phyloP scores from a whole-genome alignment of 2,113 vertebrate species.

The Anhinga rufa region DNA sequence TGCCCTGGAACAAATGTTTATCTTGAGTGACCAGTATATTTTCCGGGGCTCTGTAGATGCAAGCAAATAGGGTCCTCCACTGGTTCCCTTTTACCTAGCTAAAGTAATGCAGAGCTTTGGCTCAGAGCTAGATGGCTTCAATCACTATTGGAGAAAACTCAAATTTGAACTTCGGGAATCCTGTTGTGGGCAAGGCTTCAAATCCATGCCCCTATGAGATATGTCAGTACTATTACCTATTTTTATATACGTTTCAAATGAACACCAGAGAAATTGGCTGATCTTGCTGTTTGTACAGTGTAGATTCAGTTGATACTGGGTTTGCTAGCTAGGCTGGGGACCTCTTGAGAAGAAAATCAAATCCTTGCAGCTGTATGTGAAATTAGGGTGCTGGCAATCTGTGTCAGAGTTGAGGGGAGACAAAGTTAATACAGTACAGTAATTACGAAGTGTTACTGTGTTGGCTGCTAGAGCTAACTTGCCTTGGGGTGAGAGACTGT shows the following conservation, averaged over 20 bases:
- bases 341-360: background rate
- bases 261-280: background rate
- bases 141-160: background rate
- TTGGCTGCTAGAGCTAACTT: background rate
- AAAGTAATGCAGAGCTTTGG: background rate
- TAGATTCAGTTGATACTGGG: background rate
- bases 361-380: background rate
- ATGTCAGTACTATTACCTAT: background rate
- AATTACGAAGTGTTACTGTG: background rate
- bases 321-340: background rate
- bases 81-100: background rate
- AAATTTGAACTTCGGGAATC: background rate
- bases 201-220: background rate
- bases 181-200: background rate
- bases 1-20: background rate
- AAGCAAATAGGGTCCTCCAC: background rate
- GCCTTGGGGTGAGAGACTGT: background rate
- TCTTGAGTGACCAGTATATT: background rate
- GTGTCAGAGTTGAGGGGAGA: background rate
- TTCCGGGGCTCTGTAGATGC: background rate
- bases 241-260: background rate
- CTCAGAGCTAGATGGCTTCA: background rate
- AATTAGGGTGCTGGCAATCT: background rate
- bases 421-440: background rate
- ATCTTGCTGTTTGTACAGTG: background rate